Evolutionary conservation across 2,888 invertebrate species (phyloP), one percentile per base, ranked within the genome.

Genomic region (Idaea straminata): DNA sequence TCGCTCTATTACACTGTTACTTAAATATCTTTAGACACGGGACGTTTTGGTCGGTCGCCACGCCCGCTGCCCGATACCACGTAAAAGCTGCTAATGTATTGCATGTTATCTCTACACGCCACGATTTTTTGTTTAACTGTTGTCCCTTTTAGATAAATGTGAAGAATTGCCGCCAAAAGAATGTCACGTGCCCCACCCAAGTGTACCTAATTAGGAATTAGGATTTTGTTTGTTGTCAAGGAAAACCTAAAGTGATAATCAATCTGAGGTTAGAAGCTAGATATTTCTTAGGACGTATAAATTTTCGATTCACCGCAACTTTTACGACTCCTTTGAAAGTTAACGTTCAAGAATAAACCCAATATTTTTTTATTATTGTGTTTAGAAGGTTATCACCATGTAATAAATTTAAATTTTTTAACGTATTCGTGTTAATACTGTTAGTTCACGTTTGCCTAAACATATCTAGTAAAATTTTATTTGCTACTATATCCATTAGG

Each of bases 11-110:
- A 5, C 47, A 47, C 47, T 6, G 10, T 25, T 47, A 47, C 47
- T 47, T 47, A 47, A 7, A 47, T 47, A 13, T 47, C 47, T 47
- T 47, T 5, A 10, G 6, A 47, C 47, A 47, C 47, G 47, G 10
- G 47, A 47, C 47, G 47, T 47, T 47, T 13, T 13, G 47, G 10
- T 47, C 47, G 47, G 47, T 47, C 47, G 47, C 47, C 10, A 47
- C 47, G 47, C 47, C 10, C 10, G 47, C 47, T 25, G 74, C 69
- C 69, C 70, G 70, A 73, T 67, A 63, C 65, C 63, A 63, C 69
- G 83, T 87, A 84, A 88, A 87, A 89, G 89, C 87, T 79, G 78
- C 86, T 89, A 88, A 89, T 88, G 87, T 80, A 83, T 79, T 79
- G 78, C 64, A 63, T 76, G 65, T 69, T 68, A 66, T 69, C 61